Percentiles rank a stretch among this genome's conserved stretches.
Conservation (phyloP, 1,140 invertebrate species). For the Aphaenogaster ashmeadi region DNA sequence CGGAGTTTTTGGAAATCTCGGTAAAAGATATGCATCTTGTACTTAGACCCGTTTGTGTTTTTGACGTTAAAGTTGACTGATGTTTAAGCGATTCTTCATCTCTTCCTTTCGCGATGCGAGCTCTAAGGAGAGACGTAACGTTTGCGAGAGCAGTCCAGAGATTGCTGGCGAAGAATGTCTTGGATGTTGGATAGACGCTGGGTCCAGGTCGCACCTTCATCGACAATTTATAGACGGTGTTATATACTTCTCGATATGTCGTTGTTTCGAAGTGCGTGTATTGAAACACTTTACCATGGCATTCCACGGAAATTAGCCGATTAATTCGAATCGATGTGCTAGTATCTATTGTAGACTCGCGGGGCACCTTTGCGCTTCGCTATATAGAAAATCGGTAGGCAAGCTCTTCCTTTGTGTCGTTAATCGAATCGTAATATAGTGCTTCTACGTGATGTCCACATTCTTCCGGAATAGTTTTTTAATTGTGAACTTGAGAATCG, state of each 20-base stretch:
- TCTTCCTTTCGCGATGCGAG: neutral
- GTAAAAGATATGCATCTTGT: neutral
- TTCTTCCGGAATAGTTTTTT: constrained; percentile 13
- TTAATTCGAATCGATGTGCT: constrained; percentile 58
- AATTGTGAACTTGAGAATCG: constrained; percentile 17
- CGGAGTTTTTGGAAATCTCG: constrained; percentile 9
- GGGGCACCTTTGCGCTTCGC: constrained; percentile 1
- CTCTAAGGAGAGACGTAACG: neutral
- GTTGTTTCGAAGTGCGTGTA: constrained; percentile 15
- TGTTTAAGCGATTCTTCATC: constrained; percentile 14
- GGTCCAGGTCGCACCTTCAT: constrained; percentile 1
- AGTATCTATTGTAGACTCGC: constrained; percentile 45
- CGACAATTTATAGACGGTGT: constrained; percentile 17
- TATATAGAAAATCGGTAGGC: neutral
- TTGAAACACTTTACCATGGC: constrained; percentile 37
- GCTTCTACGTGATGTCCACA: neutral
- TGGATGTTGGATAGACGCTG: neutral
- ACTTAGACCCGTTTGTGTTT: constrained; percentile 7
- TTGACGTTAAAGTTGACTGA: constrained; percentile 6
- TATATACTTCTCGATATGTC: constrained; percentile 24
- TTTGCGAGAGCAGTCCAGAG: neutral
- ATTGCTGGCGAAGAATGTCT: constrained; percentile 15
- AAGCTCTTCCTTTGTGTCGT: constrained; percentile 17
- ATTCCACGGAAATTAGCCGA: constrained; percentile 52
- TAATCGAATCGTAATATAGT: constrained; percentile 17